Conservation (phyloP, 2,888 invertebrate species). For the Stenodera caucasica region DNA sequence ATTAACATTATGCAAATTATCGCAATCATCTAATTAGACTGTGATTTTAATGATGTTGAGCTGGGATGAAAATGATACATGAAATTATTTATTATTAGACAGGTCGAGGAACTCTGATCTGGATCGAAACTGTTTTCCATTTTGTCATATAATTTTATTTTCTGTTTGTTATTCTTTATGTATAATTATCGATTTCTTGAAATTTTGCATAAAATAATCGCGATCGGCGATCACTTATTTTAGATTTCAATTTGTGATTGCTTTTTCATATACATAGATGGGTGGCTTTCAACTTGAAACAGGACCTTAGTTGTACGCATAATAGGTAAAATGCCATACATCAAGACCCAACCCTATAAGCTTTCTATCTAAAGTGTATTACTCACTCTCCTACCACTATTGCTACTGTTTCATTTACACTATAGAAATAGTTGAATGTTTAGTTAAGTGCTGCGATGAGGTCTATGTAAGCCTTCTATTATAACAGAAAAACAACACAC, state of each 20-base stretch:
- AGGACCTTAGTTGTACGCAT: neutral
- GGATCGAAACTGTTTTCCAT: neutral
- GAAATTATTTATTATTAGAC: neutral
- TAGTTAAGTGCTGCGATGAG: neutral
- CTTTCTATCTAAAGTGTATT: slow-evolving; percentile 2
- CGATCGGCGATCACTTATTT: too few species aligned
- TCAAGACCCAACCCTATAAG: neutral
- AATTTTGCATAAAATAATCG: too few species aligned
- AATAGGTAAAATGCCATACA: neutral
- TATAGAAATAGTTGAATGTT: neutral
- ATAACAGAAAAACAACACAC: neutral
- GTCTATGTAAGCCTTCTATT: neutral
- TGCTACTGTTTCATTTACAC: neutral
- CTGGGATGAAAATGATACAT: too few species aligned
- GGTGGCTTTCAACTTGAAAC: neutral
- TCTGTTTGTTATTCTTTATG: neutral
- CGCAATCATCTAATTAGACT: too few species aligned
- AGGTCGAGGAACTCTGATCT: neutral
- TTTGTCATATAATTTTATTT: neutral
- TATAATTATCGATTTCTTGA: too few species aligned
- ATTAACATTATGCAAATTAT: too few species aligned
- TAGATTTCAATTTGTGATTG: neutral
- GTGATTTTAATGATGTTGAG: too few species aligned
- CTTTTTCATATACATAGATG: neutral
- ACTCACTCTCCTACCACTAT: neutral